phyloP scores from a whole-genome alignment of 23 tunicate species.

The Clavelina lepadiformis region DNA sequence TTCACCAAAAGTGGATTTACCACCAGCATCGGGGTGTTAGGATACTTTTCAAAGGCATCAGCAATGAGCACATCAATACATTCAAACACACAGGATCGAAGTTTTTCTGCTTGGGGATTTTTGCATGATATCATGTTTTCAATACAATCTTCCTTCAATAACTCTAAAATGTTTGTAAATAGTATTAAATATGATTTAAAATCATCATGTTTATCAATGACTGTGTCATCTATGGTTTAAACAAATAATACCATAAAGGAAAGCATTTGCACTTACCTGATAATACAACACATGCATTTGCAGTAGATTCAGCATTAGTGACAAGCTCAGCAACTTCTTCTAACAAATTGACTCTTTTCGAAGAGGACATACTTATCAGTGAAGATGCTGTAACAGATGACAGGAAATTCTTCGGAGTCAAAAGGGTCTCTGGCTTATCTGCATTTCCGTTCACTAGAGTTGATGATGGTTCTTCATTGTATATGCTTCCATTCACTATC shows the following conservation, averaged over 20 bases:
- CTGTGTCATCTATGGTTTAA: no score
- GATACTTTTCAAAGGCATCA: constrained; percentile 60
- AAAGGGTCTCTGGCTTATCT: neutral
- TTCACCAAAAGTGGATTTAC: constrained; percentile 50
- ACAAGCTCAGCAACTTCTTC: constrained; percentile 64
- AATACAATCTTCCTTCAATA: constrained; percentile 21
- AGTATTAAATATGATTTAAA: neutral
- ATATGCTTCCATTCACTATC: neutral
- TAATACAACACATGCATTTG: constrained; percentile 22
- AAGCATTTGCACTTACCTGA: constrained; percentile 37
- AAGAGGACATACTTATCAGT: constrained; percentile 8
- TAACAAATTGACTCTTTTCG: constrained; percentile 18
- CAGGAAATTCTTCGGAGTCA: constrained; percentile 30
- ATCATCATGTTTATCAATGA: neutral
- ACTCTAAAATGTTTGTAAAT: neutral
- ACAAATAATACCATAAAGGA: no score
- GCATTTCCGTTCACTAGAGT: neutral
- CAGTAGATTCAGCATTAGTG: constrained; percentile 44
- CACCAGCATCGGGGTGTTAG: constrained; percentile 64
- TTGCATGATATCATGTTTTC: constrained; percentile 10
- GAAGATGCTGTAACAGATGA: constrained; percentile 8
- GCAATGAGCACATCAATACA: constrained; percentile 39
- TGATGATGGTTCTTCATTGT: no score
- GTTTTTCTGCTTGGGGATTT: constrained; percentile 7
- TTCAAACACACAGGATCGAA: constrained; percentile 36